Evolutionary conservation across 2,113 vertebrate species (phyloP).

Genomic region (Jacana jacana): DNA sequence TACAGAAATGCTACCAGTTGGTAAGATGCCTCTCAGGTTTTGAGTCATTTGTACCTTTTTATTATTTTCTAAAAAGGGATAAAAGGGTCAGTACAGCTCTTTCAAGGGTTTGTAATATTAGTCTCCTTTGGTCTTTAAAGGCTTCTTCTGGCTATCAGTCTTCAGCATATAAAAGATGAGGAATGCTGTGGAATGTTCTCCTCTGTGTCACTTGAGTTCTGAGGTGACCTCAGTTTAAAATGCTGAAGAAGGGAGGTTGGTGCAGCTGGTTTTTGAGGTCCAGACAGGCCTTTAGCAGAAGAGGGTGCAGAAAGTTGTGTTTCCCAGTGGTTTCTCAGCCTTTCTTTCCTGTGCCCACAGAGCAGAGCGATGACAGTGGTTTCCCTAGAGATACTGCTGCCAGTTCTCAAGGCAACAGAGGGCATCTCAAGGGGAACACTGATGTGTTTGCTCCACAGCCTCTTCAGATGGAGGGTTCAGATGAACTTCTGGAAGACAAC

Average conservation of each 20-base stretch:
- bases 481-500: slow-evolving; percentile 40
- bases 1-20: not conserved
- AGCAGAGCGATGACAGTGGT: not conserved
- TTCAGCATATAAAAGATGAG: not conserved
- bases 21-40: not conserved
- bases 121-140: not conserved
- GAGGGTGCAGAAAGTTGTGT: not conserved
- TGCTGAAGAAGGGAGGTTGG: not conserved
- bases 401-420: not conserved
- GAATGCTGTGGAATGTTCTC: not conserved
- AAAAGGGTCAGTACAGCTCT: not conserved
- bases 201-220: fast-evolving
- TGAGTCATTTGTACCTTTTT: not conserved
- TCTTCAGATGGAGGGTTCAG: not conserved
- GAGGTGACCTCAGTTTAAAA: not conserved
- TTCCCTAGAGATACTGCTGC: not conserved
- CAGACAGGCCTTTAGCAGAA: not conserved
- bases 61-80: not conserved
- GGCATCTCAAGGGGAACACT: not conserved
- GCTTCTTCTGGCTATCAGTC: not conserved
- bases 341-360: not conserved
- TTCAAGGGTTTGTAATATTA: not conserved
- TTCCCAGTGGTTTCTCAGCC: not conserved
- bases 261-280: not conserved
- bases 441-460: not conserved